A percentile compares a stretch with the other conserved stretches of the same genome.
phyloP scores from a whole-genome alignment of 2,888 invertebrate genomes.

The Eristalis tenax region DNA sequence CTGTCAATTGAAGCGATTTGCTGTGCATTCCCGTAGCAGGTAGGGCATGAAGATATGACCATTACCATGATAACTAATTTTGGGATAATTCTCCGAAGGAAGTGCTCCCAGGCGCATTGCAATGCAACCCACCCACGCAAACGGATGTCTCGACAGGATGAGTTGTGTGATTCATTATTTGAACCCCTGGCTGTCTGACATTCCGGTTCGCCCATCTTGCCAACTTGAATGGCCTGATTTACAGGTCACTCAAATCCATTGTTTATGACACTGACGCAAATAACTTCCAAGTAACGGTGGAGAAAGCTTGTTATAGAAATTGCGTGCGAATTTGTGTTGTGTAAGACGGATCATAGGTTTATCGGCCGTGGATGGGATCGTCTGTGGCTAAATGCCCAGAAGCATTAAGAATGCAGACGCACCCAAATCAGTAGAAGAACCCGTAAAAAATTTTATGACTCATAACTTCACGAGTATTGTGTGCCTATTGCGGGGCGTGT shows the following conservation, averaged over 20 bases:
- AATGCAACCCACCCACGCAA: conserved; percentile 11
- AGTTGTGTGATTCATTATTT: conserved; percentile 1
- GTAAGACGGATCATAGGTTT: neutral
- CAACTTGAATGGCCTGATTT: neutral
- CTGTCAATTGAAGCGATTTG: conserved; percentile 33
- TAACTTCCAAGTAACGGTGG: conserved; percentile 10
- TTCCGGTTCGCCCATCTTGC: neutral
- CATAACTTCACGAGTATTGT: neutral
- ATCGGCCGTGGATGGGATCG: neutral
- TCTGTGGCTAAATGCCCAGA: neutral
- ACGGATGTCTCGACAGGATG: conserved; percentile 23
- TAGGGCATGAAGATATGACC: conserved; percentile 25
- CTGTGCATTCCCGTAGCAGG: neutral
- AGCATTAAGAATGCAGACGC: neutral
- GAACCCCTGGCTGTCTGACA: neutral
- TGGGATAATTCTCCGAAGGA: conserved; percentile 48
- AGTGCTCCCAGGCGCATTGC: conserved; percentile 33
- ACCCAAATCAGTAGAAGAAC: neutral
- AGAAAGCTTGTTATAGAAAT: neutral
- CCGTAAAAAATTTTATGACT: neutral
- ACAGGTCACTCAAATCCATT: neutral
- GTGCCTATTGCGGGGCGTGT: too few relatives aligned
- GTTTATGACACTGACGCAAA: neutral
- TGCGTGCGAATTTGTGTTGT: neutral
- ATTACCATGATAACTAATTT: conserved; percentile 58